Evolutionary conservation across 2,113 vertebrate species (phyloP).

Genomic region (Odocoileus hemionus): DNA sequence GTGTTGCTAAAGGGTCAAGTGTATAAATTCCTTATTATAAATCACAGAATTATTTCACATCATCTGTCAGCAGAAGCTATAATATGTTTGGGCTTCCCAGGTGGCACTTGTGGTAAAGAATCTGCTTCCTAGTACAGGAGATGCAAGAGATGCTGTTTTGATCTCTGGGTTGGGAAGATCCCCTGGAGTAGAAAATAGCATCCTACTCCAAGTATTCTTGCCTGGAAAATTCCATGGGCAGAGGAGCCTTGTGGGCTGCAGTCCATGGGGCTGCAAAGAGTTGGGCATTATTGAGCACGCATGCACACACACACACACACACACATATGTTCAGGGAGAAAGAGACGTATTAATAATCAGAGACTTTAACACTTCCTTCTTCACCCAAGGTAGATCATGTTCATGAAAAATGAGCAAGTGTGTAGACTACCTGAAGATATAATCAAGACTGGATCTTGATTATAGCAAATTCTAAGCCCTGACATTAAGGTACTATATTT

Average conservation of each 20-base stretch:
- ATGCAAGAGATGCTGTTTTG: not conserved
- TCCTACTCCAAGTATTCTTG: not conserved
- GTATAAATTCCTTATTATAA: not conserved
- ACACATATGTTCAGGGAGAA: not conserved
- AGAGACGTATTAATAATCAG: not conserved
- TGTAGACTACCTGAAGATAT: not conserved
- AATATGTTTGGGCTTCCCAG: not conserved
- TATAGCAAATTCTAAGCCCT: not conserved
- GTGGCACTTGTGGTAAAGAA: not conserved
- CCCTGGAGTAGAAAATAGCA: not conserved
- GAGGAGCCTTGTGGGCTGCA: not conserved
- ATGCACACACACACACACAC: not conserved
- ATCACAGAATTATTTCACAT: not conserved
- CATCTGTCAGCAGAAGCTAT: not conserved
- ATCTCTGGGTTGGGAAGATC: not conserved
- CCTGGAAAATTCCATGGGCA: not conserved
- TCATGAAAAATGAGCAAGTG: not conserved
- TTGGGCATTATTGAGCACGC: fast-evolving
- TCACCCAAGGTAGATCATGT: not conserved
- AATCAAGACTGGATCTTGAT: not conserved
- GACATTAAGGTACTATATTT: not conserved
- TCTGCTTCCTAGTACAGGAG: not conserved
- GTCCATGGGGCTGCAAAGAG: not conserved
- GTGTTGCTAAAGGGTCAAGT: not conserved
- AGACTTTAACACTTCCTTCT: not conserved